These are phyloP conservation scores for Eucidaris tribuloides DNA, from an alignment of 35 echinoderm and acorn worm genomes.

Conservation along the genomic window DNA sequence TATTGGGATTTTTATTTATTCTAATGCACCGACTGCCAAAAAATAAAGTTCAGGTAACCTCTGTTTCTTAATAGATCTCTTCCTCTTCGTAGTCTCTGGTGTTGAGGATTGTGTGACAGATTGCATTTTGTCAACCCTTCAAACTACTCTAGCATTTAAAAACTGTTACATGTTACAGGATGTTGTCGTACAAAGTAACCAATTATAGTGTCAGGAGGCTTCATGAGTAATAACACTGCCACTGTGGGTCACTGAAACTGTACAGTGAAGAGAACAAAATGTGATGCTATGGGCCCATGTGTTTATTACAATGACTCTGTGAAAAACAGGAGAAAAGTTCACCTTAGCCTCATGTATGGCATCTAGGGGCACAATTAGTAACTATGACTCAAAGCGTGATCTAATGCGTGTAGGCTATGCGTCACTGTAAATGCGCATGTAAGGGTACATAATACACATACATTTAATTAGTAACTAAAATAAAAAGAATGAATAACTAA, in stretches of 20 bases:
- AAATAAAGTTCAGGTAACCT: not conserved
- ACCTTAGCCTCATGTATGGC: not conserved
- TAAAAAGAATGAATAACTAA: too few relatives aligned
- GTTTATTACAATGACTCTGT: not conserved
- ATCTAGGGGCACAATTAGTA: too few relatives aligned
- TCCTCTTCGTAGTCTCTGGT: not conserved
- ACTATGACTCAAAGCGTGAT: too few relatives aligned
- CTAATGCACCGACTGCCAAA: not conserved
- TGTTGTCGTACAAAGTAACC: constrained; percentile 5
- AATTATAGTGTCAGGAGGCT: not conserved
- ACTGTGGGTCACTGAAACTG: not conserved
- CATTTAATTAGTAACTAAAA: too few relatives aligned
- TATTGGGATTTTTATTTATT: not conserved
- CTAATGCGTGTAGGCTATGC: too few relatives aligned
- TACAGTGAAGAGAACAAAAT: not conserved
- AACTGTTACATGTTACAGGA: not conserved
- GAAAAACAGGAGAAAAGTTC: not conserved
- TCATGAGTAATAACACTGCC: constrained; percentile 10
- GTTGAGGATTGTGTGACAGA: too few relatives aligned
- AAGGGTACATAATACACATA: too few relatives aligned
- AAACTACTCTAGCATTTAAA: not conserved
- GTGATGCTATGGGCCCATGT: not conserved
- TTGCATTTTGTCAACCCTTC: too few relatives aligned
- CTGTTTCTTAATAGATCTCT: not conserved
- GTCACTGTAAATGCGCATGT: too few relatives aligned